These are phyloP conservation scores for Thymelicus acteon DNA, from an alignment of 2,888 invertebrate genomes.

Conservation along the genomic window DNA sequence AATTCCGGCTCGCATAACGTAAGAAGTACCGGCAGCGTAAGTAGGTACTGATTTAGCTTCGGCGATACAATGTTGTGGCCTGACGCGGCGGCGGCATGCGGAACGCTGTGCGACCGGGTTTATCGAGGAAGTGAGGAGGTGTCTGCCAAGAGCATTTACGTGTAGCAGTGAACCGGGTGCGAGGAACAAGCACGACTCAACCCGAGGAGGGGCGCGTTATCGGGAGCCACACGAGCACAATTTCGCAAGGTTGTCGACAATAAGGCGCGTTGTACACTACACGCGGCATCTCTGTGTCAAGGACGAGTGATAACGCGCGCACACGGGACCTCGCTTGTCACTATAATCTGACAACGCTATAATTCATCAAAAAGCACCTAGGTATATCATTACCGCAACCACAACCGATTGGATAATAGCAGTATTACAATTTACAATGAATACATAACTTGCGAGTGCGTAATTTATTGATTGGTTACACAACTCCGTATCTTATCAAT, in stretches of 20 bases:
- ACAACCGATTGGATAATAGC: background rate
- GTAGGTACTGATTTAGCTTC: slow-evolving; percentile 13
- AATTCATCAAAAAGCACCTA: slow-evolving; percentile 39
- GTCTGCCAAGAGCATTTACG: slow-evolving; percentile 29
- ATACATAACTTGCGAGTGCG: slow-evolving; percentile 10
- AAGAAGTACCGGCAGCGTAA: slow-evolving; percentile 13
- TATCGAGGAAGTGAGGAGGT: slow-evolving; percentile 14
- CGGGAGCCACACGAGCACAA: slow-evolving; percentile 54
- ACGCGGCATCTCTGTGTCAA: slow-evolving; percentile 82
- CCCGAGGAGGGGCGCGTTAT: slow-evolving; percentile 61
- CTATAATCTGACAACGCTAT: slow-evolving; percentile 46
- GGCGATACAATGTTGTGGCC: slow-evolving; percentile 8
- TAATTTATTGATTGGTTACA: slow-evolving; percentile 16
- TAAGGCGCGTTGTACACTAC: slow-evolving; percentile 78
- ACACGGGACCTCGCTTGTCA: slow-evolving; percentile 59
- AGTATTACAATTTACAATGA: background rate
- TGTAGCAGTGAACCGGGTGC: slow-evolving; percentile 24
- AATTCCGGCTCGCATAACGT: slow-evolving; percentile 21
- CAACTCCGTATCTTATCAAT: slow-evolving; percentile 11
- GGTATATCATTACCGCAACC: background rate
- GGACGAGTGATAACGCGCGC: slow-evolving; percentile 79
- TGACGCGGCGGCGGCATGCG: too few relatives aligned
- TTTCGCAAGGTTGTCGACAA: slow-evolving; percentile 83
- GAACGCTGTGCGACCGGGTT: background rate
- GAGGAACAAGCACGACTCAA: background rate